Evolutionary conservation across 2,113 vertebrate species (phyloP), one percentile per base, ranked within the genome.

Genomic region (Lutjanus erythropterus): DNA sequence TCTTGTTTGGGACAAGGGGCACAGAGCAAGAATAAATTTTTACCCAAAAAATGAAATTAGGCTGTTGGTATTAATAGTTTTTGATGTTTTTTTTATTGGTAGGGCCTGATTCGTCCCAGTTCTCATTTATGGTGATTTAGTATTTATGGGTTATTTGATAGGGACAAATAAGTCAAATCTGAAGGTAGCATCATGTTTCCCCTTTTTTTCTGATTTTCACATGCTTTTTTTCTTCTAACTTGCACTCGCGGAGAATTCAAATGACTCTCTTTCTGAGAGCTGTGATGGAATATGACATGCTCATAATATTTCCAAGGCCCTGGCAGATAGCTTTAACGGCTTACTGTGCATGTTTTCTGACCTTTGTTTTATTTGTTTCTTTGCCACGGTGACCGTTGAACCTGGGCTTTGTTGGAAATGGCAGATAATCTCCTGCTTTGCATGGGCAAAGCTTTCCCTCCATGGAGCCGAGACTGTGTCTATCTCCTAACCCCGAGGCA

Each of bases 321-420:
- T 23, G 66, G 83, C 81, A 71, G 84, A 87, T 85, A 76, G 81
- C 88, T 77, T 41, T 59, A 77, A 49, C 67, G 42, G 73, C 86
- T 88, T 56, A 77, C 76, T 53, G 16, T 58, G 78, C 88, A 52
- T 86, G 88, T 91, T 90, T 85, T 49, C 72, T 93, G 89, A 92
- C 92, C 90, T 88, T 79, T 86, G 81, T 90, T 93, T 92, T 91
- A 91, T 94, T 94, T 94, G 91, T 91, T 94, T 93, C 81, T 62
- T 50, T 50, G 77, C 83, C 82, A 21, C 83, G 1, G 49, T 86
- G 91, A 93, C 90, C 88, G 18, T 62, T 90, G 92, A 91, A 87
- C 92, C 84, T n/a, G 69, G 35, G 49, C 89, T 72, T 82, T 68
- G 85, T 87, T 52, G 75, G 72, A 85, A 89, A 86, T 79, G 87